Evolutionary conservation across 2,797 vertebrate species (phyloP), one percentile per base, ranked within the genome.

Genomic region (Rhadinocentrus ornatus): DNA sequence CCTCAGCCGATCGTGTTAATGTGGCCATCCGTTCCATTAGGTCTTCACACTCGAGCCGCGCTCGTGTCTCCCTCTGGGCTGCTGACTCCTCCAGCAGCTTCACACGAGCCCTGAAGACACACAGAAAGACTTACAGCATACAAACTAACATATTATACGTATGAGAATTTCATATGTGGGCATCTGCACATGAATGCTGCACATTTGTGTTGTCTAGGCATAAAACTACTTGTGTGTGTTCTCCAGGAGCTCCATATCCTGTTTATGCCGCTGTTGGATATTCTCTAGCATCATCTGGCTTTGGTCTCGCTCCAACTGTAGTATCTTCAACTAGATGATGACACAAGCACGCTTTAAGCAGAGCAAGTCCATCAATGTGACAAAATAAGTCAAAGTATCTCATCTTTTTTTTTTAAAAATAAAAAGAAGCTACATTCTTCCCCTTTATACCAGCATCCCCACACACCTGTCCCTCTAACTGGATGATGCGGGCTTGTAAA

Each of bases 381-480:
- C 4, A 31, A 41, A 37, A 44, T 3, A 32, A 37, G 37, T 32
- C 11, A 22, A 37, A 50, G n/a, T 34, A 41, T 41, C 37, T 39
- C 3, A 39, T 15, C 4, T 7, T 6, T 35, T 4, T 7, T 4
- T 10, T 7, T 13, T 3, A 39, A 39, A 39, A 39, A 13, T 2
- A 39, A 15, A 39, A 39, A 39, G 15, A 15, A 41, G n/a, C 22
- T 22, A 22, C 46, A 22, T 24, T 27, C 15, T 18, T 0, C n/a
- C 6, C 0, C 55, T n/a, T 3, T n/a, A 53, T 20, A 13, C 2
- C 4, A 69, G 7, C 46, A 31, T 50, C 22, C 35, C 16, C 34
- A 39, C 46, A 9, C 82, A 98, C 97, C 95, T 96, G 95, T 78
- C 93, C 91, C 86, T 97, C 94, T 83, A 96, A 89, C 85, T 98